Conservation (phyloP, 2,113 vertebrate genomes). For the Australoheros scitulus region DNA sequence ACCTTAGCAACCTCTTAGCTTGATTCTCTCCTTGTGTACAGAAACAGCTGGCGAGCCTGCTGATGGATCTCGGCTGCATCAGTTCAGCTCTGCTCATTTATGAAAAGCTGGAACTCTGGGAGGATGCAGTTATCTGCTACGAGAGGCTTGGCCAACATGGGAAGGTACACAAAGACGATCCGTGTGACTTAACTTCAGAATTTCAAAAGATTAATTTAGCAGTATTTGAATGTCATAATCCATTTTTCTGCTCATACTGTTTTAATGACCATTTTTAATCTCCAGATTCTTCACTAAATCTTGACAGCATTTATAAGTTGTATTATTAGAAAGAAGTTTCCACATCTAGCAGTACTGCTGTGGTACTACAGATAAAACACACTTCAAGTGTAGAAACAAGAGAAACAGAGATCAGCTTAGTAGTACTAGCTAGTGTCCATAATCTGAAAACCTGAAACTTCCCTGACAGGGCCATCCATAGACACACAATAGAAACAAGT, state of each 20-base stretch:
- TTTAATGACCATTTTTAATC: neutral
- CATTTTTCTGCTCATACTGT: neutral
- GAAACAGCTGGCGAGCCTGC: constrained; percentile 89
- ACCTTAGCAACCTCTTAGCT: neutral
- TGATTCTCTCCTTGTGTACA: constrained; percentile 57
- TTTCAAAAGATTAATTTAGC: neutral
- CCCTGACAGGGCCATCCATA: no score
- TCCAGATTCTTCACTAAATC: neutral
- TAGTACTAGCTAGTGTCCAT: no score
- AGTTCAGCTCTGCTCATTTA: constrained; percentile 92
- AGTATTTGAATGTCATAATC: no score
- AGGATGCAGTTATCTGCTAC: constrained; percentile 93
- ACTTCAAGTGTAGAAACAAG: no score
- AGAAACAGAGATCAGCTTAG: no score
- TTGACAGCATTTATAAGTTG: neutral
- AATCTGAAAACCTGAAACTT: no score
- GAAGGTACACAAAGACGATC: constrained; percentile 82
- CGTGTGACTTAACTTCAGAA: neutral
- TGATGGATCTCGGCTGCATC: constrained; percentile 91
- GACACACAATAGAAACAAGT: no score
- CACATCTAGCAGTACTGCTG: neutral
- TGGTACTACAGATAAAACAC: no score
- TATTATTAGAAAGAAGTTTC: neutral
- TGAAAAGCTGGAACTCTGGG: constrained; percentile 95
- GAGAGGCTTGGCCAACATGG: constrained; percentile 93